Percentiles rank a stretch among this genome's conserved stretches.
phyloP scores from a whole-genome alignment of 1,140 invertebrate genomes.

The Magallana gigas region DNA sequence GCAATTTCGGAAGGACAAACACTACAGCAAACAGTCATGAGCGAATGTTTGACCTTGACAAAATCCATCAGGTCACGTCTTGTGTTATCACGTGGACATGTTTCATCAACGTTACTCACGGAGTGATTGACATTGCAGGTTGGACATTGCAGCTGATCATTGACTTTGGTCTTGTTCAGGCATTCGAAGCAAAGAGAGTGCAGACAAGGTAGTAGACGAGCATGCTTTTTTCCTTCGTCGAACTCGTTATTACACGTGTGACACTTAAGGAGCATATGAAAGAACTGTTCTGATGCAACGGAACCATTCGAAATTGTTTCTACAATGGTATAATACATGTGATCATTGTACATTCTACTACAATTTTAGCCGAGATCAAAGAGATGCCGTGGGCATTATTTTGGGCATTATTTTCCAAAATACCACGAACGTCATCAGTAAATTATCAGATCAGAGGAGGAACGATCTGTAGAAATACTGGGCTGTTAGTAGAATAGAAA shows the following conservation, averaged over 20 bases:
- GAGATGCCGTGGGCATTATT: too few species aligned
- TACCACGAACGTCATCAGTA: too few species aligned
- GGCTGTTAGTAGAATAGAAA: too few species aligned
- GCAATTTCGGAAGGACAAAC: conserved; percentile 62
- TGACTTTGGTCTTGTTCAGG: conserved; percentile 52
- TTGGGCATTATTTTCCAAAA: too few species aligned
- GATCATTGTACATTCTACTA: too few species aligned
- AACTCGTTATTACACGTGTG: conserved; percentile 40
- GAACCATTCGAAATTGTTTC: neutral
- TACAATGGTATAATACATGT: too few species aligned
- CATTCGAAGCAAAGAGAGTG: conserved; percentile 64
- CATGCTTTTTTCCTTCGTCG: conserved; percentile 52
- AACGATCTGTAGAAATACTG: too few species aligned
- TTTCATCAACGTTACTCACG: neutral
- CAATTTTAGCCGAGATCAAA: too few species aligned
- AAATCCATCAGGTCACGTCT: conserved; percentile 63
- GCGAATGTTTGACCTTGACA: conserved; percentile 53
- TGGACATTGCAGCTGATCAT: conserved; percentile 54
- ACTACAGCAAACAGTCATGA: conserved; percentile 61
- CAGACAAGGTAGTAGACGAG: conserved; percentile 65
- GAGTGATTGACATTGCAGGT: conserved; percentile 53
- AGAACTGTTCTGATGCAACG: neutral
- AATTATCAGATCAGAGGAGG: too few species aligned
- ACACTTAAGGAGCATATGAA: conserved; percentile 35
- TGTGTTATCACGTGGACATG: conserved; percentile 60